Evolutionary conservation across 2,797 vertebrate species (phyloP), one percentile per base, ranked within the genome.

Genomic region (Chaetodon trifasciatus): DNA sequence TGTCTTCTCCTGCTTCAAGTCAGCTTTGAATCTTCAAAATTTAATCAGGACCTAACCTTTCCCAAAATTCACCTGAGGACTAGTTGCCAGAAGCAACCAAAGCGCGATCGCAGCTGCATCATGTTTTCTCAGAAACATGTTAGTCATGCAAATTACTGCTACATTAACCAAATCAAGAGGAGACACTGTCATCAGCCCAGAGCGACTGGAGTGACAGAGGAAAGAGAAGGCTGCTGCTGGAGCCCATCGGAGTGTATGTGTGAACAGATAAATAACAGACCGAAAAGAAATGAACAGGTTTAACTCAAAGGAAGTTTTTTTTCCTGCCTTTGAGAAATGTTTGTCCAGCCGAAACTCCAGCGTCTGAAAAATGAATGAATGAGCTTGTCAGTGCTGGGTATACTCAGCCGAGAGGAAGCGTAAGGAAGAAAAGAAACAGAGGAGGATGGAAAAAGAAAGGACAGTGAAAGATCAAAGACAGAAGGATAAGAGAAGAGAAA

Each of bases 391-490:
- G 55, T 49, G 62, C 57, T 60, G 60, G 8, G 5, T 17, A 40
- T 13, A 32, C 37, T 74, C 32, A 66, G 44, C 24, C 39, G 50
- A 49, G 15, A 63, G 21, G 17, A 19, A 42, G 37, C 64, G 44
- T 19, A 10, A 61, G n/a, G 28, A 71, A 69, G 42, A 42, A 79
- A 70, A 53, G 56, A 74, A 28, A n/a, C 12, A n/a, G 16, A 6
- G 35, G 16, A 73, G 60, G 53, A 71, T 49, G 42, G 42, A 44
- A 13, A 44, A 13, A 13, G 13, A 13, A 44, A 44, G 13, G 42
- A 44, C 15, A 63, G 44, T 23, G 57, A 37, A 8, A 28, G 76
- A 84, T 86, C 67, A 85, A 86, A 76, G 70, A 83, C 44, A 0
- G 50, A 12, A 19, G 73, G 69, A 86, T 79, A 50, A 77, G 70